Evolutionary conservation across 2,888 invertebrate species (phyloP), one percentile per base, ranked within the genome.

Genomic region (Cheilosia variabilis): DNA sequence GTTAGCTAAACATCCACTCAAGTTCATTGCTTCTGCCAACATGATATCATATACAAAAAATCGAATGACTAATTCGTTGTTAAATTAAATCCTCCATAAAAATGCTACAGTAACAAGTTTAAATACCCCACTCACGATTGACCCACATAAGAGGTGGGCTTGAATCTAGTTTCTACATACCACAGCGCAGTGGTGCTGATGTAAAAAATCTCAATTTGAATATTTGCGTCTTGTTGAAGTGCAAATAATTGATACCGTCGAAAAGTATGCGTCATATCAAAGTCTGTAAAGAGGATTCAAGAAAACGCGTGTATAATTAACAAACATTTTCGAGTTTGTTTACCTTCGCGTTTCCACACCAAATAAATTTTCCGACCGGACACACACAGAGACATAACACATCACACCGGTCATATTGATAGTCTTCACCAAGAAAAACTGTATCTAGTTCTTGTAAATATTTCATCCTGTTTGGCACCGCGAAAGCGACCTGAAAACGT

Each of bases 401-500:
- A 24, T 13, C 15, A 15, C 52, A 24, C 52, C 13, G 19, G 22
- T 24, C 5, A 52, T 52, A 4, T n/a, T 17, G 24, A n/a, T n/a
- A 22, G 27, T 57, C 15, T 31, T 22, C 6, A 22, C 50, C 37
- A 53, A 22, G 62, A 72, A 72, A 75, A 63, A 13, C 4, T 37
- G 13, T 65, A 47, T 47, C 19, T 47, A 47, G 47, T 47, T 9
- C 47, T 43, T 19, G 43, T 45, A 9, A 2, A 10, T 72, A 62
- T 55, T 47, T 75, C 75, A 84, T 84, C 75, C 80, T 80, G 80
- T 75, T 84, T 55, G 69, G 37, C 13, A 37, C 71, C 58, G 80
- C 75, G 71, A 84, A 80, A 80, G 75, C 75, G 84, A 84, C 84
- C 80, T 79, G 73, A 57, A 83, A 83, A 83, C 79, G 79, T 83